Evolutionary conservation across 2,113 vertebrate species (phyloP).

Genomic region (Stegostoma tigrinum): DNA sequence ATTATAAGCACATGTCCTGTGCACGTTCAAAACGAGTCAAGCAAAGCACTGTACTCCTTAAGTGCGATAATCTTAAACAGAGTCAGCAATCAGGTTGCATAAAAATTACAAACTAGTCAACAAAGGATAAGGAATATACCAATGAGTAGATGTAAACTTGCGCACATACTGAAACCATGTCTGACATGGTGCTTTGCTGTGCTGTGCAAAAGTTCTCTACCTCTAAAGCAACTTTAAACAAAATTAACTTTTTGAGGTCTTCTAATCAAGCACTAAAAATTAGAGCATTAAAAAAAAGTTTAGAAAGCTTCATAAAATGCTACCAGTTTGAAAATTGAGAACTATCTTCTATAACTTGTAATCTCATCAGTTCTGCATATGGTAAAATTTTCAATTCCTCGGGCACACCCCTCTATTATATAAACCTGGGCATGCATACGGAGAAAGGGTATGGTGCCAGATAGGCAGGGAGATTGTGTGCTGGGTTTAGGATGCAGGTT

Average conservation of each 20-base stretch:
- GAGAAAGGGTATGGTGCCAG: neutral
- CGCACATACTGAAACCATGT: neutral
- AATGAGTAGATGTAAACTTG: neutral
- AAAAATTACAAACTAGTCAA: neutral
- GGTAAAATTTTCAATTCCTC: slow-evolving; percentile 37
- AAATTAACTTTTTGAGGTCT: neutral
- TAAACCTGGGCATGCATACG: slow-evolving; percentile 5
- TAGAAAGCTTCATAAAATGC: neutral
- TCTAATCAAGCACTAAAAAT: neutral
- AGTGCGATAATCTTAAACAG: neutral
- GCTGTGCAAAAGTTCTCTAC: neutral
- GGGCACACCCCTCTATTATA: neutral
- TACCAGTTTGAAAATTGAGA: slow-evolving; percentile 27
- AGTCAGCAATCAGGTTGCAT: neutral
- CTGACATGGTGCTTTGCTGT: neutral
- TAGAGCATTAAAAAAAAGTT: neutral
- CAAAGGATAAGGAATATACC: neutral
- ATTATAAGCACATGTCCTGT: neutral
- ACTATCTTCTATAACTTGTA: slow-evolving; percentile 39
- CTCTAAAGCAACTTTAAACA: neutral
- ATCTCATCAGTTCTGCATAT: slow-evolving; percentile 39
- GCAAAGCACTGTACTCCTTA: neutral
- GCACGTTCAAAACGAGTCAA: neutral
- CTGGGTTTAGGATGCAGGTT: neutral
- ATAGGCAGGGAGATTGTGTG: no score